Percentiles rank a stretch among this genome's conserved stretches.
These are phyloP conservation scores for Drosophila emarginata DNA, from an alignment of 2,888 invertebrate species.

Conservation along the genomic window DNA sequence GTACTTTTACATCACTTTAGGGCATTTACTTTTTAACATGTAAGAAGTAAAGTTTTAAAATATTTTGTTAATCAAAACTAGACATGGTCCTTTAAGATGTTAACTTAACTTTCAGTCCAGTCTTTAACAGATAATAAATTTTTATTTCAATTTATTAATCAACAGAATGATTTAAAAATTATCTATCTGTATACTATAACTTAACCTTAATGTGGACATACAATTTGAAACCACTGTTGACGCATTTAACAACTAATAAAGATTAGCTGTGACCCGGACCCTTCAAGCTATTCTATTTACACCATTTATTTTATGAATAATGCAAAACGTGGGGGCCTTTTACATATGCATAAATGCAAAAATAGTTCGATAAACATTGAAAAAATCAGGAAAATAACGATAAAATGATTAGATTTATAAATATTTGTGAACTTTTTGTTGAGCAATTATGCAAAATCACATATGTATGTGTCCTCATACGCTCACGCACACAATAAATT, in stretches of 20 bases:
- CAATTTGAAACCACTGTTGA: background rate
- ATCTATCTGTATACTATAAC: too few relatives aligned
- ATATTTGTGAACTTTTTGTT: conserved; percentile 45
- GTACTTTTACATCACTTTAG: too few relatives aligned
- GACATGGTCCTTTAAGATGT: too few relatives aligned
- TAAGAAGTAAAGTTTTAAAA: too few relatives aligned
- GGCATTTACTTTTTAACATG: too few relatives aligned
- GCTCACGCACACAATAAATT: conserved; percentile 39
- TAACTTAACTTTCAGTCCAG: too few relatives aligned
- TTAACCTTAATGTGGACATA: too few relatives aligned
- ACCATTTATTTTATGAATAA: background rate
- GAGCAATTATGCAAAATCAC: conserved; percentile 33
- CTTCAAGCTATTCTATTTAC: background rate
- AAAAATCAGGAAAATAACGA: background rate
- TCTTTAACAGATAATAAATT: too few relatives aligned
- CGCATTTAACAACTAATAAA: background rate
- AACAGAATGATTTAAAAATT: too few relatives aligned
- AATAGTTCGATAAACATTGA: background rate
- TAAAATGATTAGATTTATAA: conserved; percentile 28
- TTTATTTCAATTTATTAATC: too few relatives aligned
- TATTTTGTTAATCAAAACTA: too few relatives aligned
- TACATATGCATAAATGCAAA: background rate
- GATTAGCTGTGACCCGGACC: background rate
- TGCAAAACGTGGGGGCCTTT: background rate
- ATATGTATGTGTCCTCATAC: background rate